Evolutionary conservation across 2,797 vertebrate genomes (phyloP), one percentile per base, ranked within the genome.

Genomic region (Microtus obscurus): DNA sequence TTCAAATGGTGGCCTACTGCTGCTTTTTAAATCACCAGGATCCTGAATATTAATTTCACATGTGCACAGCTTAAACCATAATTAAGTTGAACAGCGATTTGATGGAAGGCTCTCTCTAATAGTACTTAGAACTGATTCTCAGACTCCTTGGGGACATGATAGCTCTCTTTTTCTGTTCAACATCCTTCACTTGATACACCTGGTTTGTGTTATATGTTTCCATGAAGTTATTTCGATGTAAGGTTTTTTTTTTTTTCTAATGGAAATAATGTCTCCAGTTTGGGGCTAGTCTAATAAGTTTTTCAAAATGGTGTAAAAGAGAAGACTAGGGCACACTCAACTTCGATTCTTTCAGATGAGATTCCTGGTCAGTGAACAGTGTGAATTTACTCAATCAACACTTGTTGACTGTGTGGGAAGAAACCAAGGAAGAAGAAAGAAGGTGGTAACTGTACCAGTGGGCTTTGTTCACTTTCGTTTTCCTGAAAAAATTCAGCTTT

Each of bases 21-120:
- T 93, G 82, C 82, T 97, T 97, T 97, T 93, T 56, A 95, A 97
- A 97, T 97, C 94, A 97, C 69, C 59, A 65, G 88, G 73, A 92
- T 89, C 76, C 83, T 90, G 63, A 96, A 92, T 97, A 96, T 97
- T 96, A 97, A 97, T 94, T 95, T 97, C 95, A 96, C 65, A 96
- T 96, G 90, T 95, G 96, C 82, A 95, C 90, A 89, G 95, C 71
- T 97, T 96, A 95, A 88, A 80, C 88, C 61, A 65, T 97, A 96
- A 94, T 96, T 93, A 97, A 96, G 45, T 95, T 94, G 94, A 97
- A 90, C 93, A 97, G 95, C 40, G 80, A 87, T 92, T 79, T 89
- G 37, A 90, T 92, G 93, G 90, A 97, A 93, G 85, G 79, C 69
- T 94, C 59, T 48, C 76, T 94, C 92, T 93, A 87, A 76, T 5